A percentile compares a stretch with the other conserved stretches of the same genome.
Evolutionary conservation across 2,888 invertebrate species (phyloP).

Genomic region (Lasioglossum oenotherae): DNA sequence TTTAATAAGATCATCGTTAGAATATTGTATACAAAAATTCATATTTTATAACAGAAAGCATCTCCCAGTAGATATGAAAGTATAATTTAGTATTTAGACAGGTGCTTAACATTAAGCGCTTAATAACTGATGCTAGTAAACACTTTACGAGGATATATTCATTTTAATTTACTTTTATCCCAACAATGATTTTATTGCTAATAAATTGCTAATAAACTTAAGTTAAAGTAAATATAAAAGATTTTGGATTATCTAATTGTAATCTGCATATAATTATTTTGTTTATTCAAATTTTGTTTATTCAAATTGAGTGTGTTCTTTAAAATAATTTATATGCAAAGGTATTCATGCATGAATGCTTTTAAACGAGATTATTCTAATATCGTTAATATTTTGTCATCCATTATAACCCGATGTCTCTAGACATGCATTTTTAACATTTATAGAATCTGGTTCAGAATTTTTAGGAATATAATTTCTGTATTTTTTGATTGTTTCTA

Average conservation of each 20-base stretch:
- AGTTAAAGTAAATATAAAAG: background rate
- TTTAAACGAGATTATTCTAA: conserved; percentile 62
- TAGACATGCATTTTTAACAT: conserved; percentile 60
- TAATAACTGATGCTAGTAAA: background rate
- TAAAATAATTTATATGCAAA: conserved; percentile 41
- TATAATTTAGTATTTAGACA: background rate
- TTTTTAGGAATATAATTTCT: conserved; percentile 13
- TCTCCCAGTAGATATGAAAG: conserved; percentile 36
- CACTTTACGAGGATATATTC: background rate
- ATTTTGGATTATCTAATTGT: background rate
- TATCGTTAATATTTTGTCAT: conserved; percentile 69
- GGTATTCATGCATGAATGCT: conserved; percentile 68
- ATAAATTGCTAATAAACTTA: background rate
- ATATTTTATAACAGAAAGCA: conserved; percentile 52
- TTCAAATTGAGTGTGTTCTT: conserved; percentile 32
- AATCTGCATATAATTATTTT: background rate
- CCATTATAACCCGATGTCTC: conserved; percentile 70
- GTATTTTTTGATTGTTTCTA: background rate
- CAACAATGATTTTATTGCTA: background rate
- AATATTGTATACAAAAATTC: conserved; percentile 1
- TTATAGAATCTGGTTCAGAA: background rate
- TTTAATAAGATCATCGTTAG: conserved; percentile 57
- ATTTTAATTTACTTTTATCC: background rate
- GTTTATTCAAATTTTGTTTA: conserved; percentile 20
- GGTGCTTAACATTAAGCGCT: background rate